Percentiles rank a stretch among this genome's conserved stretches.
Conservation (phyloP, 2,113 vertebrate species). For the Rhinolophus ferrumequinum region DNA sequence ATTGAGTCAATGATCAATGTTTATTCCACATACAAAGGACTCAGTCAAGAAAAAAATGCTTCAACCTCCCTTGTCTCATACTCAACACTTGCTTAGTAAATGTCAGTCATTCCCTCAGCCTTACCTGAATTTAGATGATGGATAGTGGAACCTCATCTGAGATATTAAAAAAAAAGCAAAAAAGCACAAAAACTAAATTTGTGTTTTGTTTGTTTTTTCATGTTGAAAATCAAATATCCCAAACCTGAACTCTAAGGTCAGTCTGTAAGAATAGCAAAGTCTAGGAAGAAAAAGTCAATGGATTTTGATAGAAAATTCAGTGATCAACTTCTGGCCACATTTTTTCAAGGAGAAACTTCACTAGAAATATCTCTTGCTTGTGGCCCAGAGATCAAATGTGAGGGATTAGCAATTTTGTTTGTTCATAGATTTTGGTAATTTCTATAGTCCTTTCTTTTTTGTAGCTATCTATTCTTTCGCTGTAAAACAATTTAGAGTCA, state of each 20-base stretch:
- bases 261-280: not conserved
- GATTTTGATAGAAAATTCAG: constrained; percentile 22
- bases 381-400: not conserved
- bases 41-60: not conserved
- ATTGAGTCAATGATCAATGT: not conserved
- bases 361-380: not conserved
- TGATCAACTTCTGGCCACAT: not conserved
- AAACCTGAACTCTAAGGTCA: not conserved
- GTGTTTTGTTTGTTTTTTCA: not conserved
- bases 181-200: not conserved
- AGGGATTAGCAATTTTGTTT: not conserved
- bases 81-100: not conserved
- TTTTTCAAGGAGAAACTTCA: not conserved
- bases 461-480: not conserved
- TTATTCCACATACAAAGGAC: not conserved
- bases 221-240: not conserved
- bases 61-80: not conserved
- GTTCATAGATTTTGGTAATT: not conserved
- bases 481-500: not conserved
- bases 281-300: not conserved
- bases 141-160: not conserved
- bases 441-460: not conserved
- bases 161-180: not conserved
- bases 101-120: too few relatives aligned
- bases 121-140: not conserved